Conservation (phyloP, 2,888 invertebrate genomes). For the Hoplodrina ambigua region DNA sequence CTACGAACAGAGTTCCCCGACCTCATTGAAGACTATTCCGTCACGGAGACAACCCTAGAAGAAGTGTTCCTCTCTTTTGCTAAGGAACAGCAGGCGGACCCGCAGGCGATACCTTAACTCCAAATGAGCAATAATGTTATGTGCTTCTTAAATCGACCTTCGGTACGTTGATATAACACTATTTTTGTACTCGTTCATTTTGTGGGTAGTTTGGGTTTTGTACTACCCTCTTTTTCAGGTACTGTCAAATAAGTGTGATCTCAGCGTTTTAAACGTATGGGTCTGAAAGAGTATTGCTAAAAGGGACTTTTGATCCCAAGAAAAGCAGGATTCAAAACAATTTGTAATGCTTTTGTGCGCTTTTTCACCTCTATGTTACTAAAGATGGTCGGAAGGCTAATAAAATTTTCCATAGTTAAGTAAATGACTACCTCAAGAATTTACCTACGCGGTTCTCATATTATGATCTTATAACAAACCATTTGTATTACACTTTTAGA, state of each 20-base stretch:
- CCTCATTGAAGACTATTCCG: conserved; percentile 93
- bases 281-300: too few species aligned
- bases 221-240: not conserved
- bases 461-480: too few species aligned
- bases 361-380: not conserved
- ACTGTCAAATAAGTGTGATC: not conserved
- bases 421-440: too few species aligned
- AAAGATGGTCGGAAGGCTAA: not conserved
- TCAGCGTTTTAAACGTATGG: not conserved
- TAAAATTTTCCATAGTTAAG: not conserved
- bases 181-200: not conserved
- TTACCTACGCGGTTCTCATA: too few species aligned
- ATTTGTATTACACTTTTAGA: too few species aligned
- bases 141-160: not conserved
- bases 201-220: not conserved
- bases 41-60: conserved; percentile 95
- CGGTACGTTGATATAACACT: not conserved
- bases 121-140: not conserved
- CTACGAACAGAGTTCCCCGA: conserved; percentile 80
- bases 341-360: not conserved
- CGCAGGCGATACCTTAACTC: not conserved
- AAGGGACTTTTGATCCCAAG: too few species aligned
- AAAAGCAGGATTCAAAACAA: not conserved
- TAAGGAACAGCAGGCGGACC: conserved; percentile 48
- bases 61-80: conserved; percentile 92